Evolutionary conservation across 2,888 invertebrate species (phyloP).

Genomic region (Strigamia maritima): DNA sequence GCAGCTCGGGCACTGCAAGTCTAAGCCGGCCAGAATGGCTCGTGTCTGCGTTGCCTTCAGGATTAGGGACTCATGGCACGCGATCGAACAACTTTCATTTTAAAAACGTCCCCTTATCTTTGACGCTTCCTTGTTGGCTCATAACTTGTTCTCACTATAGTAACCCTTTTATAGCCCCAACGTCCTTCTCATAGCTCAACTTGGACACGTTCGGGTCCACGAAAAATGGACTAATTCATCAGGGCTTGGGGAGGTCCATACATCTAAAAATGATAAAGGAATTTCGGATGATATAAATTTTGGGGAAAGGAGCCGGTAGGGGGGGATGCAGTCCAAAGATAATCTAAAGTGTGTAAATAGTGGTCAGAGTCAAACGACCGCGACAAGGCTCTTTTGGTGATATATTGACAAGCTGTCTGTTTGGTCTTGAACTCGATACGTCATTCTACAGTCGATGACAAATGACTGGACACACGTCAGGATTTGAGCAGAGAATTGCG

Average conservation of each 20-base stretch:
- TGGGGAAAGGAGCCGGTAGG: background rate
- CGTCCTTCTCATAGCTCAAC: background rate
- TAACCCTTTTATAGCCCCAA: constrained; percentile 7
- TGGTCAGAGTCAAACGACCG: constrained; percentile 7
- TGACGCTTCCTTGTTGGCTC: constrained; percentile 20
- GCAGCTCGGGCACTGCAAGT: background rate
- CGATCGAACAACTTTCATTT: constrained; percentile 15
- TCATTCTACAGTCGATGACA: constrained; percentile 7
- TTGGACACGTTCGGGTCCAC: background rate
- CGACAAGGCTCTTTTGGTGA: background rate
- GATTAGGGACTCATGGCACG: constrained; percentile 8
- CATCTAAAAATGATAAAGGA: background rate
- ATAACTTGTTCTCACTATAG: constrained; percentile 23
- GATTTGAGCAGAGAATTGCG: background rate
- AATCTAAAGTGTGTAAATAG: constrained; percentile 10
- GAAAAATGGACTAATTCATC: background rate
- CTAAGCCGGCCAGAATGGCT: background rate
- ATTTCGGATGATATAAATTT: background rate
- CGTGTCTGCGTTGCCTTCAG: constrained; percentile 4
- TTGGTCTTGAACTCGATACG: constrained; percentile 19
- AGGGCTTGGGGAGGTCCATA: background rate
- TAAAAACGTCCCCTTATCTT: constrained; percentile 6
- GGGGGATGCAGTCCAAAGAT: background rate
- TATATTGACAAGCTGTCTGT: constrained; percentile 9
- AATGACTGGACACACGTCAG: constrained; percentile 19